phyloP scores from a whole-genome alignment of 2,888 invertebrate species.

The Nemotelus nigrinus region DNA sequence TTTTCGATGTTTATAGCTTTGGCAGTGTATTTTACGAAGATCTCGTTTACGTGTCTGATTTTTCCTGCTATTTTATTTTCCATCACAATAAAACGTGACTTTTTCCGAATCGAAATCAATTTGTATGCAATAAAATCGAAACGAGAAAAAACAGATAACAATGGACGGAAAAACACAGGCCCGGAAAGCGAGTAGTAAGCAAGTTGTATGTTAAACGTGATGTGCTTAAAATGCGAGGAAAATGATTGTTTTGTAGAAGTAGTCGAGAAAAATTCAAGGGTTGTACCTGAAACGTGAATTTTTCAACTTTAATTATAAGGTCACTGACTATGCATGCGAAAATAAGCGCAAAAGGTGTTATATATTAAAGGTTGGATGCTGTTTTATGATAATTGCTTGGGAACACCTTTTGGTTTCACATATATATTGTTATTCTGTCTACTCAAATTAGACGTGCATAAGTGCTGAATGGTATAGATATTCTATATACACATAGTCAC shows the following conservation, averaged over 20 bases:
- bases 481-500: no score
- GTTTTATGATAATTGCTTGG: no score
- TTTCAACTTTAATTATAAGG: no score
- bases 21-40: conserved; percentile 14
- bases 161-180: background rate
- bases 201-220: background rate
- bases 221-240: background rate
- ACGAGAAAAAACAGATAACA: background rate
- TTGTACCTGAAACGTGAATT: no score
- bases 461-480: no score
- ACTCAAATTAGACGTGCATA: no score
- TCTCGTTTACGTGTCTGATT: conserved; percentile 36
- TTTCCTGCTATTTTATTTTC: conserved; percentile 33
- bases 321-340: no score
- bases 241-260: background rate
- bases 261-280: no score
- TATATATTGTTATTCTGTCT: no score
- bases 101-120: conserved; percentile 29
- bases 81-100: conserved; percentile 42
- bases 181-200: conserved; percentile 6
- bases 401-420: no score
- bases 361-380: no score
- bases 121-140: conserved; percentile 37
- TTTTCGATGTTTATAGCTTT: conserved; percentile 22
- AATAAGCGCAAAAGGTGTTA: no score